These are phyloP conservation scores for Erebia epiphron DNA, from an alignment of 2,888 invertebrate species.

Conservation along the genomic window DNA sequence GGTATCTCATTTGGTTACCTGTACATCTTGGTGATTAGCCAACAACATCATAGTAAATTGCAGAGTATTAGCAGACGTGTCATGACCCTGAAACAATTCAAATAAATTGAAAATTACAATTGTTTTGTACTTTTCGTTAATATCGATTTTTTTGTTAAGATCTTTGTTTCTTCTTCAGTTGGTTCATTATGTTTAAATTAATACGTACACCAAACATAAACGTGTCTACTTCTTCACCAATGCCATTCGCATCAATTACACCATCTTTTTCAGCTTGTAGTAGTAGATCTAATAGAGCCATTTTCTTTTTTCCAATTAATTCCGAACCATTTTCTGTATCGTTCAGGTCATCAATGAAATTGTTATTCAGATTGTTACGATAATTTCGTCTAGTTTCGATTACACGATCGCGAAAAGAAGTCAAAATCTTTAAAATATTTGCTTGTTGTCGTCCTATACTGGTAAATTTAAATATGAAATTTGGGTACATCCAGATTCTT, in stretches of 20 bases:
- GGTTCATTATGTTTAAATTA: not conserved
- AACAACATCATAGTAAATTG: conserved; percentile 69
- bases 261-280: conserved; percentile 13
- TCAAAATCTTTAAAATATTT: not conserved
- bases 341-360: not conserved
- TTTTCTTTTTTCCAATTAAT: conserved; percentile 3
- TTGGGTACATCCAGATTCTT: conserved; percentile 12
- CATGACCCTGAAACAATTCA: conserved; percentile 69
- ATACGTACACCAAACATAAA: conserved; percentile 17
- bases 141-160: not conserved
- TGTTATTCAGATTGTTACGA: conserved; percentile 3
- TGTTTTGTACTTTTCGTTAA: not conserved
- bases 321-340: not conserved
- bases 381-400: conserved; percentile 12
- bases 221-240: conserved; percentile 17
- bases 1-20: conserved; percentile 46
- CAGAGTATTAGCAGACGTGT: conserved; percentile 73
- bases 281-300: conserved; percentile 16
- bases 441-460: conserved; percentile 5
- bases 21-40: conserved; percentile 64
- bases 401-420: conserved; percentile 11
- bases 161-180: not conserved
- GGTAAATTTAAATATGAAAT: conserved; percentile 12
- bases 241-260: conserved; percentile 5
- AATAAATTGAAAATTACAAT: not conserved